phyloP scores from a whole-genome alignment of 2,888 invertebrate genomes.

The Platycnemis pennipes region DNA sequence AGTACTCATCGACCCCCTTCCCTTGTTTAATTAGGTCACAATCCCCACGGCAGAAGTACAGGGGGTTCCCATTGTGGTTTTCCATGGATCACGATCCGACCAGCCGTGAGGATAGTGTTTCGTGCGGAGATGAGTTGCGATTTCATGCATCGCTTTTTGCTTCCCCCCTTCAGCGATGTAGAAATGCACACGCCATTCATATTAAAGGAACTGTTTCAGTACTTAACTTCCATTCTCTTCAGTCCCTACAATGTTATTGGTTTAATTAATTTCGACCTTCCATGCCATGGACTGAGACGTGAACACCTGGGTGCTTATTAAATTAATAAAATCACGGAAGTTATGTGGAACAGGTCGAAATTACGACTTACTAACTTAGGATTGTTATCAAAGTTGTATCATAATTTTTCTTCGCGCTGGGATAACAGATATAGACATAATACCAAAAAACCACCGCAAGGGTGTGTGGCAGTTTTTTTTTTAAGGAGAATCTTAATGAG shows the following conservation, averaged over 20 bases:
- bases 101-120: not conserved
- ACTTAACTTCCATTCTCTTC: not conserved
- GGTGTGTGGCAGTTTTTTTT: too few species aligned
- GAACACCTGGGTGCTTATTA: not conserved
- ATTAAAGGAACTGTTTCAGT: not conserved
- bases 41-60: not conserved
- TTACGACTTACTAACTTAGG: too few species aligned
- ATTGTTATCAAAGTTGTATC: too few species aligned
- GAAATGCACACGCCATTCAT: not conserved
- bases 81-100: not conserved
- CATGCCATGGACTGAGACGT: not conserved
- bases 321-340: not conserved
- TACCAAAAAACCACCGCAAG: too few species aligned
- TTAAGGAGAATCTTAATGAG: too few species aligned
- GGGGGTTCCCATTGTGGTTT: not conserved
- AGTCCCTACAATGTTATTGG: not conserved
- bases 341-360: not conserved
- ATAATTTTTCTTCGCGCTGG: too few species aligned
- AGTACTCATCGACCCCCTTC: not conserved
- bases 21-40: not conserved
- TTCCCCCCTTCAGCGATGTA: not conserved
- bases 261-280: not conserved
- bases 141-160: not conserved
- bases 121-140: not conserved
- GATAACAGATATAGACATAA: too few species aligned